Evolutionary conservation across 2,888 invertebrate genomes (phyloP).

Genomic region (Rhopalosiphum nymphaeae): DNA sequence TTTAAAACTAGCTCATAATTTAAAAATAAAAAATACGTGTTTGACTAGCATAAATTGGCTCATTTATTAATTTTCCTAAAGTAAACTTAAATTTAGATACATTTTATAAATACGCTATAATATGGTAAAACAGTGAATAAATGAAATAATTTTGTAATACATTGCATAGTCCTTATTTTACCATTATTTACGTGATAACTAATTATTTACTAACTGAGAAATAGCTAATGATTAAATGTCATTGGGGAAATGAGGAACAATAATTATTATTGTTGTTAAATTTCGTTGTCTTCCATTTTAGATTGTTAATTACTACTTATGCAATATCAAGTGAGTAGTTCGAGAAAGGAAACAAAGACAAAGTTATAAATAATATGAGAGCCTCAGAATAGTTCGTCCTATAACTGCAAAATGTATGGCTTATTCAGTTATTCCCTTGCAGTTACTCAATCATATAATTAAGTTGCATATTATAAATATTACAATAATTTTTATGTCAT

Average conservation of each 20-base stretch:
- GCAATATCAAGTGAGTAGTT: slow-evolving; percentile 22
- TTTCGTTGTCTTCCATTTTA: slow-evolving; percentile 52
- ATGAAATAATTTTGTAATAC: background rate
- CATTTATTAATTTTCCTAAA: background rate
- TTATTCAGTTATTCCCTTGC: background rate
- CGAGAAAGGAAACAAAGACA: slow-evolving; percentile 4
- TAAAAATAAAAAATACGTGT: background rate
- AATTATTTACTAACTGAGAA: slow-evolving; percentile 15
- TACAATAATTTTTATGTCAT: background rate
- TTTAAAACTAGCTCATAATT: background rate
- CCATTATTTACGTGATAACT: background rate
- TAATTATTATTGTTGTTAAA: slow-evolving; percentile 56
- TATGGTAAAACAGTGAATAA: background rate
- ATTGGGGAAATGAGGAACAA: slow-evolving; percentile 30
- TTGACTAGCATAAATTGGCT: background rate
- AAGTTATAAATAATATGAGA: slow-evolving; percentile 52
- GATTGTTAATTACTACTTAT: slow-evolving; percentile 59
- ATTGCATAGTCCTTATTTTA: background rate
- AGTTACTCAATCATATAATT: background rate
- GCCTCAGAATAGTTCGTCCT: background rate
- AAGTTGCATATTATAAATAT: background rate
- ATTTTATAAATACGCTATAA: background rate
- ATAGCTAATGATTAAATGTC: slow-evolving; percentile 33
- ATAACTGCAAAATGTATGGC: slow-evolving; percentile 14
- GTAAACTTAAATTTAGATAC: background rate